Evolutionary conservation across 2,797 vertebrate genomes (phyloP).

Genomic region (Anabacerthia variegaticeps): DNA sequence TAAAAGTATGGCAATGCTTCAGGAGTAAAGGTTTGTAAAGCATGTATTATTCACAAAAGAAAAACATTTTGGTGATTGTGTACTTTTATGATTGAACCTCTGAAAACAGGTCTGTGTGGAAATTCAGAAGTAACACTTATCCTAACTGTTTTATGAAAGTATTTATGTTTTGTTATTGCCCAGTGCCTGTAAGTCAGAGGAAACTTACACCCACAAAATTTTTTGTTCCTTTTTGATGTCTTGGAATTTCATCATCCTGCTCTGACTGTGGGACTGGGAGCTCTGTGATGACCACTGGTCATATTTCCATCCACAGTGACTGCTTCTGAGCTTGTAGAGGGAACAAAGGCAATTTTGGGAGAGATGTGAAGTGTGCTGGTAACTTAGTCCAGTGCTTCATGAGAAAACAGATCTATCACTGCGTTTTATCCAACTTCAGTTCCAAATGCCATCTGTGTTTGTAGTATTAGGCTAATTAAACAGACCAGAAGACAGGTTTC

Average conservation of each 20-base stretch:
- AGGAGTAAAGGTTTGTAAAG: constrained; percentile 2
- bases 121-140: neutral
- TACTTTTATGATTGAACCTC: neutral
- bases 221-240: neutral
- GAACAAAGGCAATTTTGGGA: neutral
- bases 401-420: neutral
- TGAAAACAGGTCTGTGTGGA: neutral
- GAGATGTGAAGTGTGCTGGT: neutral
- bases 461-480: neutral
- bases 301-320: neutral
- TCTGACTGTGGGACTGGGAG: neutral
- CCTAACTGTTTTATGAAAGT: neutral
- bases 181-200: neutral
- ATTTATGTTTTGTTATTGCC: neutral
- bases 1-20: neutral
- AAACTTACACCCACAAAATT: neutral
- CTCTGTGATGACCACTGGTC: neutral
- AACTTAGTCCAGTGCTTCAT: neutral
- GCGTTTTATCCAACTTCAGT: accelerated
- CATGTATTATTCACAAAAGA: neutral
- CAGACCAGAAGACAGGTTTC: neutral
- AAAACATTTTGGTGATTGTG: neutral
- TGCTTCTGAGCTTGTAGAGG: neutral
- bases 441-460: neutral
- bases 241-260: neutral